These are phyloP conservation scores for Drosophila suzukii DNA, from an alignment of 1,140 invertebrate genomes.

Conservation along the genomic window DNA sequence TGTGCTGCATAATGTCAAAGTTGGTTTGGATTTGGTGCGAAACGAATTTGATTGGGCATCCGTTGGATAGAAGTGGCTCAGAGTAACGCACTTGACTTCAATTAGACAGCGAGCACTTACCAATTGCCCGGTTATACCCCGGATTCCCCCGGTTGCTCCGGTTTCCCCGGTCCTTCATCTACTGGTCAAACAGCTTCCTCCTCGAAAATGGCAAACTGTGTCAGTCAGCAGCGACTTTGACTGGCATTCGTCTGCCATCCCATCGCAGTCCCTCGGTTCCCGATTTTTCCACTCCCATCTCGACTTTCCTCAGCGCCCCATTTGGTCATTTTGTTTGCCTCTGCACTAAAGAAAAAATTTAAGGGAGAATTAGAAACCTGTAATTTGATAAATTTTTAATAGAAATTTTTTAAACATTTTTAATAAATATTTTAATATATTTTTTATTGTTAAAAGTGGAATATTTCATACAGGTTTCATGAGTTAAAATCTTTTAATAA, in stretches of 20 bases:
- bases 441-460: no score
- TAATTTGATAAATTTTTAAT: no score
- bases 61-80: constrained; percentile 47
- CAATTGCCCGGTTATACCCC: constrained; percentile 36
- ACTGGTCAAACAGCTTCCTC: constrained; percentile 42
- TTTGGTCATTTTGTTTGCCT: constrained; percentile 37
- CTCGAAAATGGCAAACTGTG: constrained; percentile 63
- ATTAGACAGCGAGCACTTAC: constrained; percentile 70
- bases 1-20: constrained; percentile 79
- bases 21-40: constrained; percentile 39
- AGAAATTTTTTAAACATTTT: no score
- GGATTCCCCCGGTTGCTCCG: not conserved
- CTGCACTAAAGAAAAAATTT: constrained; percentile 5
- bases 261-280: constrained; percentile 28
- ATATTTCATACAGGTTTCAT: no score
- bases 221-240: constrained; percentile 75
- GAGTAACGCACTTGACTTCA: constrained; percentile 71
- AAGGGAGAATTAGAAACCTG: no score
- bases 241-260: constrained; percentile 66
- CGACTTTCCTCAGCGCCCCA: constrained; percentile 25
- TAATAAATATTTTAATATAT: no score
- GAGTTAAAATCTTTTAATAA: no score
- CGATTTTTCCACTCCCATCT: constrained; percentile 17
- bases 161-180: constrained; percentile 3
- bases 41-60: constrained; percentile 25